Evolutionary conservation across 2,888 invertebrate species (phyloP), one percentile per base, ranked within the genome.

Genomic region (Molorchus minor): DNA sequence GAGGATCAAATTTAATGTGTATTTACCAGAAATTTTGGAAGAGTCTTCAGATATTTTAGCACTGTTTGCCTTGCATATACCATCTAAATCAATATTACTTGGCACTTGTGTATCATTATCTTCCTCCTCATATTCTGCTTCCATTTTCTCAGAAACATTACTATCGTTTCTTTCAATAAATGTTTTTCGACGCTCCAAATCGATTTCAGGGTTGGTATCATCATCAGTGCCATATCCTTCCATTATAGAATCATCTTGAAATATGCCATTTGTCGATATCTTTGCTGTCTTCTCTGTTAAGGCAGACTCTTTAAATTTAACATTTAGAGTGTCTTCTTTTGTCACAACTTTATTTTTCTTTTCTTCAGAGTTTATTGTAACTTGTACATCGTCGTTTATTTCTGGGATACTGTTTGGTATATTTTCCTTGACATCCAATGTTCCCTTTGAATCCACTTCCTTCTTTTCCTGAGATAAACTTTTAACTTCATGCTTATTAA

Each of bases 181-280:
- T 15, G 58, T 53, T 52, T 66, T 56, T 13, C 62, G 40, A 15
- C 62, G 55, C 38, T 63, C 63, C 38, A 59, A 29, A 46, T 65
- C 56, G 3, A 62, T 52, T 38, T 52, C 64, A 35, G 56, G 38
- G 3, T 35, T 58, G 12, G 65, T 67, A 13, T 77, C 75, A 52
- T 77, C 76, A 54, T 77, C 78, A 4, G 77, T 75, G 41, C 76
- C 76, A 57, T 77, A 76, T 38, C 75, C 76, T 60, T 72, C 38
- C 44, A 44, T 55, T 10, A 33, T 55, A 36, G 33, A 4, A 36
- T 44, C 54, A 41, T 52, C 36, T 12, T 52, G 25, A 41, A 30
- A 52, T 7, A 19, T 19, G n/a, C 52, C 52, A 25, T 54, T 54
- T 21, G 25, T 15, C 15, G 25, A 16, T 21, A 35, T 29, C 7